Evolutionary conservation across 2,888 invertebrate species (phyloP), one percentile per base, ranked within the genome.

Genomic region (Nymphalis polychloros): DNA sequence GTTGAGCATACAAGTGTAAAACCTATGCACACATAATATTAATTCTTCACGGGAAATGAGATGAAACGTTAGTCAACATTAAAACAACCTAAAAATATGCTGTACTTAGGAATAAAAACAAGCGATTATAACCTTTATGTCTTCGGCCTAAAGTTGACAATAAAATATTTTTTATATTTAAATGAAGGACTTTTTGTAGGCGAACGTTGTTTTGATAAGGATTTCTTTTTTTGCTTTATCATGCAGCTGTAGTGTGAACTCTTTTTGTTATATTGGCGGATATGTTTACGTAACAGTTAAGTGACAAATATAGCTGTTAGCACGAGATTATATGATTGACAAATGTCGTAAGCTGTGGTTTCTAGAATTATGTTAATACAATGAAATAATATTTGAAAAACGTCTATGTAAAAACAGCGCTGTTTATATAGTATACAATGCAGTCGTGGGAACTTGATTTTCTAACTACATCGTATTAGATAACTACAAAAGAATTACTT

Each of bases 31-130:
- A 82, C 83, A 78, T 78, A 77, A 81, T 78, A 81, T 84, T 83
- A 84, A 87, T 85, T 82, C 81, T 84, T 84, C 82, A 83, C 83
- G 81, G 84, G 84, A 84, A 87, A 81, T 80, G 80, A 83, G 82
- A 81, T 81, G 79, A 81, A 81, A 80, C 82, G 78, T 82, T 76
- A 79, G 82, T 84, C 82, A 84, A 85, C 78, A 85, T 62, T 74
- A 67, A 71, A 76, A 76, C 74, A 73, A 73, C 66, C 71, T 68
- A 60, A 74, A 66, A 64, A 62, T 70, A 72, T 73, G 68, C 72
- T 67, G 55, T 49, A 73, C 73, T 70, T 50, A 71, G 67, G 63
- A 59, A 57, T 47, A 72, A 68, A 23, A 67, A 20, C 52, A 69
- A 13, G 59, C 68, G 46, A 80, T 68, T 75, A 68, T 77, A 47